Conservation (phyloP, 1,140 invertebrate species). For the Parapsyche elsis region DNA sequence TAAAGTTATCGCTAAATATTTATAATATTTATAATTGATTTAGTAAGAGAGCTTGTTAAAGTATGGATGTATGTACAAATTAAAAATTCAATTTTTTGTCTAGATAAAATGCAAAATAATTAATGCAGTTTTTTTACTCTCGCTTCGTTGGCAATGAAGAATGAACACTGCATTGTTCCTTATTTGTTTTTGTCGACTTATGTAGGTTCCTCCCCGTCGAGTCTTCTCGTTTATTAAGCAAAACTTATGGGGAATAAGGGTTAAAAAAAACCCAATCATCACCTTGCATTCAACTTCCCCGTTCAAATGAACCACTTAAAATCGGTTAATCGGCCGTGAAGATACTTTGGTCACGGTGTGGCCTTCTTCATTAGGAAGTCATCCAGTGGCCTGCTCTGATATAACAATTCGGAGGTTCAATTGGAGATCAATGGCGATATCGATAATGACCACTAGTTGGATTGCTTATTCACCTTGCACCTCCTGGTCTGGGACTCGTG, state of each 20-base stretch:
- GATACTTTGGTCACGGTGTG: conserved; percentile 10
- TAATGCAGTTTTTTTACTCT: background rate
- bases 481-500: background rate
- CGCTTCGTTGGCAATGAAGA: background rate
- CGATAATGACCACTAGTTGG: background rate
- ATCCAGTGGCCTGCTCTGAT: conserved; percentile 15
- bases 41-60: too few species aligned
- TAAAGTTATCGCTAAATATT: too few species aligned
- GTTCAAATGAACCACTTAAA: conserved; percentile 28
- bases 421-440: conserved; percentile 18
- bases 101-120: background rate
- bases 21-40: too few species aligned
- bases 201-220: background rate
- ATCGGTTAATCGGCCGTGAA: conserved; percentile 31
- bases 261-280: background rate
- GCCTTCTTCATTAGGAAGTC: conserved; percentile 36
- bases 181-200: background rate
- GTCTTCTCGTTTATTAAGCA: background rate
- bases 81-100: too few species aligned
- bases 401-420: conserved; percentile 24
- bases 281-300: conserved; percentile 8
- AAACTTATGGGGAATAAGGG: background rate
- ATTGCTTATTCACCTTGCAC: conserved; percentile 2
- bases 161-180: background rate
- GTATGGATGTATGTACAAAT: too few species aligned